Conservation (phyloP, 2,113 vertebrate species). For the Ibidorhyncha struthersii region DNA sequence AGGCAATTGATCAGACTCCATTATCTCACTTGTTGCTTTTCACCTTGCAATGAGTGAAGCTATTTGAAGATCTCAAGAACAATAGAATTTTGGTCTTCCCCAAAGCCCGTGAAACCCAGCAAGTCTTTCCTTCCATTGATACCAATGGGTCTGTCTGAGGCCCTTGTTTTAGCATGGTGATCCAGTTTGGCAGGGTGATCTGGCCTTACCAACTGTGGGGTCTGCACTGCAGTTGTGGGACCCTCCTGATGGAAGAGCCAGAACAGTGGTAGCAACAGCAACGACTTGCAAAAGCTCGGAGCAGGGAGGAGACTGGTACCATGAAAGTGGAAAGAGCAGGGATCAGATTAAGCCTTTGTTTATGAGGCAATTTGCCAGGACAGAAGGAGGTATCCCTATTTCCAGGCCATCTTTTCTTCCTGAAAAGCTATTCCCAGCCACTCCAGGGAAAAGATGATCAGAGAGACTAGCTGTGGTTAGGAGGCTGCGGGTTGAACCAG, state of each 20-base stretch:
- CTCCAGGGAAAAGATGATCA: not conserved
- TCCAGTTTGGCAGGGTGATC: not conserved
- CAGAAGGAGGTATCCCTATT: not conserved
- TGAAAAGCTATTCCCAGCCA: not conserved
- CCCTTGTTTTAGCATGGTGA: not conserved
- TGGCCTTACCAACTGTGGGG: not conserved
- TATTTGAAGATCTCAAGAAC: not conserved
- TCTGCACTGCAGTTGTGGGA: not conserved
- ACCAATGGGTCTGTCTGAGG: not conserved
- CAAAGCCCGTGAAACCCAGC: not conserved
- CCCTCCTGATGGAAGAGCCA: not conserved
- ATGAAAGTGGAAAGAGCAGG: not conserved
- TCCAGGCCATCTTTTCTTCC: not conserved
- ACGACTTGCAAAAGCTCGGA: not conserved
- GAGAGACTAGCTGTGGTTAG: not conserved
- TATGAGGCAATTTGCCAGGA: not conserved
- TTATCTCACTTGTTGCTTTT: not conserved
- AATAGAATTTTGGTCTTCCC: not conserved
- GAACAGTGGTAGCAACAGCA: not conserved
- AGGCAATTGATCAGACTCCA: not conserved
- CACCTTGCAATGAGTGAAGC: not conserved
- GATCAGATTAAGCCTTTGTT: not conserved
- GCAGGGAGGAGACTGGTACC: fast-evolving
- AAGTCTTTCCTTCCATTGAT: not conserved
- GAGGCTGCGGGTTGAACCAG: not conserved